phyloP scores from a whole-genome alignment of 2,797 vertebrate species.

The Alauda arvensis region DNA sequence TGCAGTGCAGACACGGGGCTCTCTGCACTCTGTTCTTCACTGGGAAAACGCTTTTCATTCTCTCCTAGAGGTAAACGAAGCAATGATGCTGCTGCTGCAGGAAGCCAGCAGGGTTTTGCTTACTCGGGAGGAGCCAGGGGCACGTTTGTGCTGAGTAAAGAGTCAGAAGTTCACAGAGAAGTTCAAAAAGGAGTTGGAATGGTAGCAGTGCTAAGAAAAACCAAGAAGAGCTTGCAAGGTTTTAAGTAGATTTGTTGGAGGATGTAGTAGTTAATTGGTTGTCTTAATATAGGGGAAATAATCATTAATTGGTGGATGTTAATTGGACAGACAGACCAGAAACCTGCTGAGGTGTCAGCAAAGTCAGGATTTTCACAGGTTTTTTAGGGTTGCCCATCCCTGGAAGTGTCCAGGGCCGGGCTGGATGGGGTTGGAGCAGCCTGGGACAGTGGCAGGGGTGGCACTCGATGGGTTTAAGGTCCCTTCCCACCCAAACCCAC shows the following conservation, averaged over 20 bases:
- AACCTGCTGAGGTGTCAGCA: neutral
- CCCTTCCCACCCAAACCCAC: neutral
- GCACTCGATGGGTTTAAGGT: neutral
- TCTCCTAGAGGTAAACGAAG: neutral
- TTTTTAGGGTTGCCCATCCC: neutral
- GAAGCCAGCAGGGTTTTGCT: neutral
- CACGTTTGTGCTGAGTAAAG: neutral
- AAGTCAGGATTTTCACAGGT: neutral
- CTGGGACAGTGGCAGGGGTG: neutral
- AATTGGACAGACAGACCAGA: neutral
- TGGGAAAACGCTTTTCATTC: neutral
- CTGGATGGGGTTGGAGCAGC: neutral
- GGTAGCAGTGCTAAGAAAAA: neutral
- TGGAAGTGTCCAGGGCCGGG: neutral
- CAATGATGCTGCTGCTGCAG: neutral
- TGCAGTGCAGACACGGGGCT: accelerated
- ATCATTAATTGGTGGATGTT: neutral
- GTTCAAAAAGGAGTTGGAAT: neutral
- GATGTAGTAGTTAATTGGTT: neutral
- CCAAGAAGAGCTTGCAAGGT: neutral
- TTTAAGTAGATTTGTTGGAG: neutral
- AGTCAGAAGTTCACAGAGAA: neutral
- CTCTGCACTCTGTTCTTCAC: accelerated
- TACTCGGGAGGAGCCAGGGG: neutral
- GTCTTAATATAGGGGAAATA: neutral